A percentile compares a stretch with the other conserved stretches of the same genome.
Evolutionary conservation across 2,888 invertebrate species (phyloP).

Genomic region (Polyommatus icarus): DNA sequence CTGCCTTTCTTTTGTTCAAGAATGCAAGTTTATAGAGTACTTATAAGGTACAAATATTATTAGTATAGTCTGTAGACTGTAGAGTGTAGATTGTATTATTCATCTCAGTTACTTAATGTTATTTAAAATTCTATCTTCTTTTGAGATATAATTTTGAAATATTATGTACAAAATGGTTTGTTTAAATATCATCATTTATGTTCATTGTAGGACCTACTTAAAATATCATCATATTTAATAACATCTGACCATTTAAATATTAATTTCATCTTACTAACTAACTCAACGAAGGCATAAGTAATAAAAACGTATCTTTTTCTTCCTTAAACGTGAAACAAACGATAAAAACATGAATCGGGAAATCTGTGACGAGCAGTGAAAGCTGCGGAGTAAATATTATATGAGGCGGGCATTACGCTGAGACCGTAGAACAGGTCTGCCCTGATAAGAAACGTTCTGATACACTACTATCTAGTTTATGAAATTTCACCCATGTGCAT

Average conservation of each 20-base stretch:
- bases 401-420: slow-evolving; percentile 43
- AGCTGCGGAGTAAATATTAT: slow-evolving; percentile 48
- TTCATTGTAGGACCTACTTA: neutral
- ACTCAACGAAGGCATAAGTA: no score
- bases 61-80: no score
- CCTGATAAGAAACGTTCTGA: slow-evolving; percentile 50
- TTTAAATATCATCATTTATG: no score
- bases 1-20: no score
- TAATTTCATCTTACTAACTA: no score
- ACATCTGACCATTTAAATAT: no score
- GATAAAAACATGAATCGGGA: slow-evolving; percentile 40
- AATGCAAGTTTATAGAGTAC: no score
- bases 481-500: slow-evolving; percentile 30
- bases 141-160: neutral
- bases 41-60: no score
- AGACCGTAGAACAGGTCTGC: slow-evolving; percentile 49
- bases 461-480: slow-evolving; percentile 29
- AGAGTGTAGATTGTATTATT: no score
- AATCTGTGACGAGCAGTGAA: slow-evolving; percentile 53
- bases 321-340: neutral
- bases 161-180: neutral
- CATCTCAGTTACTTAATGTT: no score
- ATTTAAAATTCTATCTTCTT: no score
- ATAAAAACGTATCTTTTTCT: neutral
- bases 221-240: no score